These are phyloP conservation scores for Boloria selene DNA, from an alignment of 2,888 invertebrate species.

Conservation along the genomic window DNA sequence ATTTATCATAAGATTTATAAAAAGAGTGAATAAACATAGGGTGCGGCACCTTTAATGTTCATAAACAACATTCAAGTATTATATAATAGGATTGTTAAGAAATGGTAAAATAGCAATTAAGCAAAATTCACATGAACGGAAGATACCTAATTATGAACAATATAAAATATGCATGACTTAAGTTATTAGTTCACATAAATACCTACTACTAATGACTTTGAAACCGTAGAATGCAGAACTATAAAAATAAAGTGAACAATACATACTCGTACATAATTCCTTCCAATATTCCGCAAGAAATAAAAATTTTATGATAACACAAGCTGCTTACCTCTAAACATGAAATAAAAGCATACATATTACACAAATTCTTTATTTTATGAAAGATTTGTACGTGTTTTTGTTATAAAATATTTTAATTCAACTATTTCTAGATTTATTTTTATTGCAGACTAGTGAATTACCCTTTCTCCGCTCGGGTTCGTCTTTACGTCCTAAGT, in stretches of 20 bases:
- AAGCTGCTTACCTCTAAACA: conserved; percentile 27
- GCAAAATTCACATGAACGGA: too few species aligned
- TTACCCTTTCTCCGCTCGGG: too few species aligned
- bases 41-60: background rate
- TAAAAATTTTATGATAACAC: conserved; percentile 32
- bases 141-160: too few species aligned
- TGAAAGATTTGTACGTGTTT: conserved; percentile 2
- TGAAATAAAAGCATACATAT: conserved; percentile 24
- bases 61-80: background rate
- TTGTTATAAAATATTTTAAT: too few species aligned
- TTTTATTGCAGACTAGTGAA: too few species aligned
- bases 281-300: conserved; percentile 20
- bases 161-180: background rate
- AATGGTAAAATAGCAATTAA: too few species aligned
- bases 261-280: conserved; percentile 14
- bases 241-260: conserved; percentile 8
- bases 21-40: background rate
- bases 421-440: too few species aligned
- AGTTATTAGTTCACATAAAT: background rate
- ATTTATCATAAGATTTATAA: conserved; percentile 6
- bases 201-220: conserved; percentile 5
- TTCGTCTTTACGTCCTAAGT: too few species aligned
- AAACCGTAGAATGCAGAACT: background rate
- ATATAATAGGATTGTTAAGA: background rate
- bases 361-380: conserved; percentile 12